phyloP scores from a whole-genome alignment of 2,113 vertebrate species.

The Promerops cafer region DNA sequence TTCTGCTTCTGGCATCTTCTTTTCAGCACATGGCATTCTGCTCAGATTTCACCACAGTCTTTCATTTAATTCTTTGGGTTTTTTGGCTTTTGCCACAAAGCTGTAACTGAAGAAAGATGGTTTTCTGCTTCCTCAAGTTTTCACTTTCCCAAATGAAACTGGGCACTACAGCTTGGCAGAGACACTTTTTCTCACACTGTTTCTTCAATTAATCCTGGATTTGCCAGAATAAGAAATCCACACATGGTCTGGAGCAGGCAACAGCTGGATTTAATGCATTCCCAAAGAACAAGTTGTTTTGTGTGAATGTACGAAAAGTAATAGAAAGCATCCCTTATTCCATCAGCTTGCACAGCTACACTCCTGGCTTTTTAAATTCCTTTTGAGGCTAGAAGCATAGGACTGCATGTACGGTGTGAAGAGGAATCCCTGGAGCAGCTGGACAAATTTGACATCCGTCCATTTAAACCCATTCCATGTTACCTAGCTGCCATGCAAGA shows the following conservation, averaged over 20 bases:
- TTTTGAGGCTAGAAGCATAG: neutral
- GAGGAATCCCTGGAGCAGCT: neutral
- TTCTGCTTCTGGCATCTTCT: neutral
- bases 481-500: neutral
- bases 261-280: neutral
- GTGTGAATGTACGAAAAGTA: neutral
- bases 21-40: neutral
- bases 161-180: neutral
- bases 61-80: neutral
- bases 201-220: neutral
- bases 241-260: neutral
- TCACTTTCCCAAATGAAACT: neutral
- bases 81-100: neutral
- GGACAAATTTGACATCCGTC: neutral
- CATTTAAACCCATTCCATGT: neutral
- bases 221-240: neutral
- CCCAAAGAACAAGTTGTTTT: neutral
- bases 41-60: neutral
- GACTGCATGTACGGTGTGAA: rapidly evolving
- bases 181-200: neutral
- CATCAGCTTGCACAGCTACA: neutral
- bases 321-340: neutral
- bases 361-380: too few species aligned
- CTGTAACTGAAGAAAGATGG: neutral
- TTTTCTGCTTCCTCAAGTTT: neutral